Evolutionary conservation across 2,888 invertebrate species (phyloP).

Genomic region (Pheosia gnoma): DNA sequence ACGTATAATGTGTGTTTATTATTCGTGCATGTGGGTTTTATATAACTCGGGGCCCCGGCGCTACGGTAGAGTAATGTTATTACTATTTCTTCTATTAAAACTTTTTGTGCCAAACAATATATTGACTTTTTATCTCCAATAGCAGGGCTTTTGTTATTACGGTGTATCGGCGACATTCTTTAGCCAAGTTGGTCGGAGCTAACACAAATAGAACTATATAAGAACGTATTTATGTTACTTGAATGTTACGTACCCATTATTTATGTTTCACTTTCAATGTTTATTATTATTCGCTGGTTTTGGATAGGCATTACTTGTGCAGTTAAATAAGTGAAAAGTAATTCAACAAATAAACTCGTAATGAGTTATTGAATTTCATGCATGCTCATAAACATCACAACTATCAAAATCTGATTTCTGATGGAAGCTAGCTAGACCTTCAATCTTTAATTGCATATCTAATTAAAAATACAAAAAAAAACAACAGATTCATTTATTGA

Average conservation of each 20-base stretch:
- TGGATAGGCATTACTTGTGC: background rate
- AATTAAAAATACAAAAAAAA: too few species aligned
- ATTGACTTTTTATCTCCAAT: constrained; percentile 28
- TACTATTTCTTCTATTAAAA: constrained; percentile 48
- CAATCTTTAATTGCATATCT: too few species aligned
- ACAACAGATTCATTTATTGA: too few species aligned
- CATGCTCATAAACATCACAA: too few species aligned
- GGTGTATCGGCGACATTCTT: constrained; percentile 18
- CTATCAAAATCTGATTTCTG: too few species aligned
- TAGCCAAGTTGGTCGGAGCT: background rate
- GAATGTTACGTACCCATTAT: background rate
- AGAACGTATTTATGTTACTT: background rate
- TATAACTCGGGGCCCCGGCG: constrained; percentile 7
- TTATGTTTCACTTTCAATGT: background rate
- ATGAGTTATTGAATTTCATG: too few species aligned
- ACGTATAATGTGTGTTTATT: constrained; percentile 4
- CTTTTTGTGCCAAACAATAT: constrained; percentile 48
- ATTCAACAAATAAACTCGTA: too few species aligned
- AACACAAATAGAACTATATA: background rate
- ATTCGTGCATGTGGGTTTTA: background rate
- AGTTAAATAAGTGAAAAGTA: too few species aligned
- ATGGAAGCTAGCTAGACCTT: too few species aligned
- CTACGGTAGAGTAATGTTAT: constrained; percentile 31
- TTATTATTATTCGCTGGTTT: background rate
- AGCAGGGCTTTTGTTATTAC: constrained; percentile 24